Conservation (phyloP, 2,888 invertebrate species). For the Lithosia quadra region DNA sequence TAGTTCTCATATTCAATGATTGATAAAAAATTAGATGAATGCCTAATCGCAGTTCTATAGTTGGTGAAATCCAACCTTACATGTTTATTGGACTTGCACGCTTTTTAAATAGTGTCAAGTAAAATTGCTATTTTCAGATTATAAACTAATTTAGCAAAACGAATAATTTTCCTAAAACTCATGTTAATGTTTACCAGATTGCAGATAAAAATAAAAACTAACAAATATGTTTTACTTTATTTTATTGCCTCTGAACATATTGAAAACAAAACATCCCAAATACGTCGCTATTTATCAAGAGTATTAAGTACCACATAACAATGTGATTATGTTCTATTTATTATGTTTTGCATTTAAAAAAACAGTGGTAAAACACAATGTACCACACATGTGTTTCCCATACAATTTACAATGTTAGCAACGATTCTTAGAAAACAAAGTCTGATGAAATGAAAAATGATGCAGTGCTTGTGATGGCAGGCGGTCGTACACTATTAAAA, state of each 20-base stretch:
- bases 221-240: conserved; percentile 10
- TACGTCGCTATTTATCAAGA: background rate
- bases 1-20: too few relatives aligned
- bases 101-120: too few relatives aligned
- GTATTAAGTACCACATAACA: background rate
- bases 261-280: conserved; percentile 9
- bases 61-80: background rate
- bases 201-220: background rate
- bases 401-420: background rate
- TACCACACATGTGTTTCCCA: background rate
- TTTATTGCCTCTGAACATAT: conserved; percentile 9
- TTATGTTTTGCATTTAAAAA: background rate
- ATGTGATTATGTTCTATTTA: background rate
- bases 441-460: too few relatives aligned
- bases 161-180: background rate
- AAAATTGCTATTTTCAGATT: background rate
- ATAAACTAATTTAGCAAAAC: background rate
- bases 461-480: conserved; percentile 1
- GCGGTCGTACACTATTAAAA: background rate
- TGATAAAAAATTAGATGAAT: too few relatives aligned
- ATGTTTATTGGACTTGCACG: background rate
- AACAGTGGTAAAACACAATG: background rate
- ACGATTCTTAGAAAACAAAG: background rate
- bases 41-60: background rate
- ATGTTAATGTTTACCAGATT: background rate